Conservation (phyloP, 1,140 invertebrate species). For the Pectinophora gossypiella region DNA sequence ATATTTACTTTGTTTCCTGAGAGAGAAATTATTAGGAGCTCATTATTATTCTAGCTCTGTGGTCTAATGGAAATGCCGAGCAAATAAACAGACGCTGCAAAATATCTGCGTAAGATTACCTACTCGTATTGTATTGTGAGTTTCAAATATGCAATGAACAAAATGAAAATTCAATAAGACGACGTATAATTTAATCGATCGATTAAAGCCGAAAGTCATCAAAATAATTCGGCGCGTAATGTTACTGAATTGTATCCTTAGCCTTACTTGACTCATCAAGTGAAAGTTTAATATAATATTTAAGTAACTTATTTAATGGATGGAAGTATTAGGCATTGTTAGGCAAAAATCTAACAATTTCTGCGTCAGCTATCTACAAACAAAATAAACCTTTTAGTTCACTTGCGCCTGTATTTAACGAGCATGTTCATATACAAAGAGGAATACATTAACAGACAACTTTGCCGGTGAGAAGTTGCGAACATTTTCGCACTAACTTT, state of each 20-base stretch:
- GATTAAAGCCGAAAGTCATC: too few relatives aligned
- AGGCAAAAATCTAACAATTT: neutral
- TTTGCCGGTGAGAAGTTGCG: slow-evolving; percentile 56
- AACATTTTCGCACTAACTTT: slow-evolving; percentile 70
- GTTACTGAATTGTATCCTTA: too few relatives aligned
- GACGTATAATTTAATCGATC: too few relatives aligned
- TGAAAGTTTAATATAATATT: too few relatives aligned
- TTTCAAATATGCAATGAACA: too few relatives aligned
- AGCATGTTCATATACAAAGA: slow-evolving; percentile 60
- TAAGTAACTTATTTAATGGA: too few relatives aligned
- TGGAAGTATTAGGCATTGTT: neutral
- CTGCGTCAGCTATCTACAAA: neutral
- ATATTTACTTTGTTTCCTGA: slow-evolving; percentile 64
- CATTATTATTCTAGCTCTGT: slow-evolving; percentile 35
- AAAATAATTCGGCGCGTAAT: too few relatives aligned
- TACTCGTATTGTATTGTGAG: neutral
- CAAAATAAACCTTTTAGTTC: slow-evolving; percentile 6
- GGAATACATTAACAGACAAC: slow-evolving; percentile 70
- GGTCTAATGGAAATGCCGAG: slow-evolving; percentile 1
- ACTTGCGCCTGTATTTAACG: slow-evolving; percentile 41
- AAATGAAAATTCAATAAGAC: too few relatives aligned
- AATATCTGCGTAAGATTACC: too few relatives aligned
- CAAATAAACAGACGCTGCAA: neutral
- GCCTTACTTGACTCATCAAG: too few relatives aligned
- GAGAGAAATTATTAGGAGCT: slow-evolving; percentile 34